Percentiles rank a stretch among this genome's conserved stretches.
phyloP scores from a whole-genome alignment of 30 jellyfish, hydroid and myxozoan genomes.

The Turritopsis dohrnii region DNA sequence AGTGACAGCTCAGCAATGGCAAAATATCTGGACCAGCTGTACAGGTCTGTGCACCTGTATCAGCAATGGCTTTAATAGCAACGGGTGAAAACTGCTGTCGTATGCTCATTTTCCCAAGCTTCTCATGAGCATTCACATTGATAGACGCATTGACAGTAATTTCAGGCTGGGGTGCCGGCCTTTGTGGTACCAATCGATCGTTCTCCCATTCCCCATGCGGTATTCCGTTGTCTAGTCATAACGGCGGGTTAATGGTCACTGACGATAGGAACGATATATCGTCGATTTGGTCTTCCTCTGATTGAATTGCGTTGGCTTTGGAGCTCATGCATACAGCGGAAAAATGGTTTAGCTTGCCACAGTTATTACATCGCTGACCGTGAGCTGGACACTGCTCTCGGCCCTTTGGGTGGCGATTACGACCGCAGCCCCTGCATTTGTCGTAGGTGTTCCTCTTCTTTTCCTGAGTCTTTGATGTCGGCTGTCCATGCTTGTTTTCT shows the following conservation, averaged over 20 bases:
- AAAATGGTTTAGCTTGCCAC: slow-evolving; percentile 16
- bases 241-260: neutral
- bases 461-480: too few relatives aligned
- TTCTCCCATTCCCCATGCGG: slow-evolving; percentile 14
- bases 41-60: slow-evolving; percentile 34
- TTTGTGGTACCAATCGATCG: neutral
- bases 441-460: too few relatives aligned
- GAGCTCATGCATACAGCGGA: neutral
- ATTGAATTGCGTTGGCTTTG: neutral
- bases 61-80: slow-evolving; percentile 1
- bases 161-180: slow-evolving; percentile 5
- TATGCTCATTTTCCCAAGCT: neutral
- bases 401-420: slow-evolving; percentile 14
- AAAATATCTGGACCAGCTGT: slow-evolving; percentile 30
- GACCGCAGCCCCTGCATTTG: slow-evolving; percentile 22
- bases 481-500: too few relatives aligned
- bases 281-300: neutral
- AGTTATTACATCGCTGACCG: neutral
- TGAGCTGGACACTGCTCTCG: slow-evolving; percentile 15
- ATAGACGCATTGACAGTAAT: neutral
- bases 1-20: neutral
- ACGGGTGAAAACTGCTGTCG: neutral
- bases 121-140: neutral
- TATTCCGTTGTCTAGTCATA: slow-evolving; percentile 19
- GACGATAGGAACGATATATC: neutral